Base-by-base conservation (phyloP, 2,113 vertebrate species). In the Naja naja region DNA sequence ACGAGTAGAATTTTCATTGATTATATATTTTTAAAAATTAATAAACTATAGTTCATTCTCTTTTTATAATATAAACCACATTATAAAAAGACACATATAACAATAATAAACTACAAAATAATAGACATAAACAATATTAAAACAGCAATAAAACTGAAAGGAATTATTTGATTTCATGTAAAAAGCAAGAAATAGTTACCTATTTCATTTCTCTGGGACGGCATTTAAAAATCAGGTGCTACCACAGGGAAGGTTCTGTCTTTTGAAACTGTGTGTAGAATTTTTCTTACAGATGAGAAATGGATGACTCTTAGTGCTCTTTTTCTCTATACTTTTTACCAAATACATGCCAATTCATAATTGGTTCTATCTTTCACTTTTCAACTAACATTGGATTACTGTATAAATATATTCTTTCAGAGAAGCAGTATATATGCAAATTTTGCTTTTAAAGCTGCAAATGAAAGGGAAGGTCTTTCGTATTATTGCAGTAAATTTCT, bases 361-460 rank as follows among this genome's bases (percentile, higher is more conserved):
- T 23, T 91, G 23, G 90, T 54, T 85, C n/a, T 85, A 91, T 86
- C 8, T 52, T 14, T 39, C n/a, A 85, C 34, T 69, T 85, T 89
- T 89, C 64, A 45, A 25, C 53, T 49, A 85, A 95, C 91, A 58
- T 53, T 58, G 39, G 25, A 25, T 93, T 87, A 69, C n/a, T 91
- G 95, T 95, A 96, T 94, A 94, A 94, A 96, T 96, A 64, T 96
- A 94, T 89, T 54, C 10, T 49, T 27, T 90, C 95, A 90, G 22
- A 91, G 97, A 95, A 93, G 93, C 93, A 95, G 89, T 96, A 96
- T 22, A 23, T 95, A 90, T 14, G 52, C 22, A 7, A 0, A 91
- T 95, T 97, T 95, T 95, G 90, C 94, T 93, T 96, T 95, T 88
- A 87, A 96, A 95, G 89, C 12, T 34, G 86, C 96, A 87, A 74